phyloP scores from a whole-genome alignment of 1,140 invertebrate genomes.

The Phthorimaea operculella region DNA sequence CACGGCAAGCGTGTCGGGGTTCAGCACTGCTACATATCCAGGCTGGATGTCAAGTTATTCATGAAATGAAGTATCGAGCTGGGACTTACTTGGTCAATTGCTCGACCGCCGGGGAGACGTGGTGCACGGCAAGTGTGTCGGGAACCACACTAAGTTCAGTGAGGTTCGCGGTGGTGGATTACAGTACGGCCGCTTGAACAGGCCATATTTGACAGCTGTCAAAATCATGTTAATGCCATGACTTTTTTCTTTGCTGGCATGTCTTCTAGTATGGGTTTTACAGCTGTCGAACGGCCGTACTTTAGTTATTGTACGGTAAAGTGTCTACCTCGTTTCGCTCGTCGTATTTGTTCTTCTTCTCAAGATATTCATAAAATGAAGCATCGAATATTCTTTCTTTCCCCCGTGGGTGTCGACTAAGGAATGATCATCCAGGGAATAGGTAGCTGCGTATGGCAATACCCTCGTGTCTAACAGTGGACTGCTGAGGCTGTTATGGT shows the following conservation, averaged over 20 bases:
- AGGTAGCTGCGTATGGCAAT: too few relatives aligned
- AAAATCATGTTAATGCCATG: too few relatives aligned
- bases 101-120: slow-evolving; percentile 20
- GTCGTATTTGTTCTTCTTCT: neutral
- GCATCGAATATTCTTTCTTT: too few relatives aligned
- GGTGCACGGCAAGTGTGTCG: slow-evolving; percentile 26
- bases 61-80: neutral
- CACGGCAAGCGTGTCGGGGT: slow-evolving; percentile 25
- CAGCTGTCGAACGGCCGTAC: neutral
- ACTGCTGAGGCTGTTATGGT: neutral
- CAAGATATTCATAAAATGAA: neutral
- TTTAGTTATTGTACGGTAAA: neutral
- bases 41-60: neutral
- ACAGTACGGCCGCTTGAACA: too few relatives aligned
- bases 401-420: too few relatives aligned
- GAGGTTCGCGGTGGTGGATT: slow-evolving; percentile 33
- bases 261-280: too few relatives aligned
- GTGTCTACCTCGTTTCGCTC: neutral
- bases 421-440: too few relatives aligned
- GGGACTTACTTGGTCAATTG: slow-evolving; percentile 26
- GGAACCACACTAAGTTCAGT: slow-evolving; percentile 23
- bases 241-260: too few relatives aligned
- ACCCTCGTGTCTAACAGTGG: too few relatives aligned
- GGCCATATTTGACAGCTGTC: too few relatives aligned
- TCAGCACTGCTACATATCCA: too few relatives aligned